Conservation (phyloP, 2,888 invertebrate species). For the Phlogophora meticulosa region DNA sequence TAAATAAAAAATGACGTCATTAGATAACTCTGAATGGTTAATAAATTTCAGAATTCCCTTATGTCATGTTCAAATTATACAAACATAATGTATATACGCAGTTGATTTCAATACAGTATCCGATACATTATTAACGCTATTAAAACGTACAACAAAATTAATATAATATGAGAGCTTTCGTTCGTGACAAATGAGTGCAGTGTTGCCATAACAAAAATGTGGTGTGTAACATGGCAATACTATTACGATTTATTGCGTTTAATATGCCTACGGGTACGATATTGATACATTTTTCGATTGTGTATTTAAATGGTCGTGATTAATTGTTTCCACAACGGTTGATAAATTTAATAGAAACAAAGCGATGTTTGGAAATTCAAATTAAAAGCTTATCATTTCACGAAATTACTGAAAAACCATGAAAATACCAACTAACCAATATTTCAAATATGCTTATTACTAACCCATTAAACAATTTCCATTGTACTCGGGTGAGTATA, state of each 20-base stretch:
- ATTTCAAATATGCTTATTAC: too few species aligned
- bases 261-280: constrained; percentile 2
- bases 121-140: constrained; percentile 31
- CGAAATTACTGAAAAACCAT: background rate
- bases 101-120: constrained; percentile 28
- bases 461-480: background rate
- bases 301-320: background rate
- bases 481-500: too few species aligned
- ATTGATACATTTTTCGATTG: constrained; percentile 37
- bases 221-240: constrained; percentile 36
- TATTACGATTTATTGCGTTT: constrained; percentile 28
- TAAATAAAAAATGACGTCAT: background rate
- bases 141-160: constrained; percentile 39
- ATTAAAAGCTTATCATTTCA: too few species aligned
- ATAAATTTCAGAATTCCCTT: background rate
- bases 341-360: background rate
- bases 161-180: constrained; percentile 26
- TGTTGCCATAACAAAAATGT: constrained; percentile 45
- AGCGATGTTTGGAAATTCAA: background rate
- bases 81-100: constrained; percentile 10
- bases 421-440: too few species aligned
- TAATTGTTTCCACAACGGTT: background rate
- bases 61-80: background rate
- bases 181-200: constrained; percentile 33
- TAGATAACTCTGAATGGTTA: background rate